Evolutionary conservation across 2,113 vertebrate genomes (phyloP).

Genomic region (Saccopteryx bilineata): DNA sequence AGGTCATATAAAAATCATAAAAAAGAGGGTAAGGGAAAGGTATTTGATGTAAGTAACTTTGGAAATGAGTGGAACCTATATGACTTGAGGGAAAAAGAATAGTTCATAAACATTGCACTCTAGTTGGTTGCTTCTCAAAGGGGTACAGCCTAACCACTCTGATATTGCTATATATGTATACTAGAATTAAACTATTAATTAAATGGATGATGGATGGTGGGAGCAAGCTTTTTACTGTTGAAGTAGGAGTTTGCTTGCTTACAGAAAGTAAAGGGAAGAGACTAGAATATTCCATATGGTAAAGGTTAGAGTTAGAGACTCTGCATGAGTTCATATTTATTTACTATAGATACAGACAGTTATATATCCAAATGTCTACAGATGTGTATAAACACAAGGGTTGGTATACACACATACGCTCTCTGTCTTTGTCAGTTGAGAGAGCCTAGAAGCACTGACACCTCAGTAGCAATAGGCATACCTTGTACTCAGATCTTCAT

Average conservation of each 20-base stretch:
- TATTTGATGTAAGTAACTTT: neutral
- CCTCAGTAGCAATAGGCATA: neutral
- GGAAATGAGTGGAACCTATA: neutral
- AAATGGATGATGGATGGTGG: neutral
- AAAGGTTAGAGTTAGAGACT: neutral
- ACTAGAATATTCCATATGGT: neutral
- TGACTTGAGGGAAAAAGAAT: neutral
- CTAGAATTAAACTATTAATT: neutral
- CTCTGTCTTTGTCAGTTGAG: neutral
- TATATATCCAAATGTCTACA: neutral
- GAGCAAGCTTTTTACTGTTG: neutral
- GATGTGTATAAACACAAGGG: neutral
- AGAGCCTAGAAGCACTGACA: neutral
- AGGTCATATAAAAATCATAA: neutral
- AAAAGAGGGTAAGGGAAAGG: neutral
- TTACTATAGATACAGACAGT: neutral
- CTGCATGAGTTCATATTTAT: neutral
- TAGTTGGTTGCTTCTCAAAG: neutral
- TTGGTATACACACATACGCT: neutral
- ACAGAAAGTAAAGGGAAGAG: neutral
- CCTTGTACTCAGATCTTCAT: neutral
- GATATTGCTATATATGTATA: neutral
- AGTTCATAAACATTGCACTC: neutral
- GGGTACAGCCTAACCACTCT: neutral
- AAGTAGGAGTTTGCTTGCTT: too few species aligned